Evolutionary conservation across 2,888 invertebrate genomes (phyloP).

Genomic region (Oscheius sp.): DNA sequence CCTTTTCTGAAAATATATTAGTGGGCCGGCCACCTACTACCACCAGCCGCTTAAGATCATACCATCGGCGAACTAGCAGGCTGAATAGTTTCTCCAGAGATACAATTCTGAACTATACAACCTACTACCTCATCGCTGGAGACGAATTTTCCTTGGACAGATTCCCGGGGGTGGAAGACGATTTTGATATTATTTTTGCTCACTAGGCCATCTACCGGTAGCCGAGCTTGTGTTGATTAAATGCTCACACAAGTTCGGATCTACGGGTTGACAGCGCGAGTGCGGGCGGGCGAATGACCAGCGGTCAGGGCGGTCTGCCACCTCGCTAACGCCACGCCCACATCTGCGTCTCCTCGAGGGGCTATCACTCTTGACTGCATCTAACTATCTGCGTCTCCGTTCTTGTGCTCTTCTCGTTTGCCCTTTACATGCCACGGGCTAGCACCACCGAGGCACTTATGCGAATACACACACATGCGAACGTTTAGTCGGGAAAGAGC

Average conservation of each 20-base stretch:
- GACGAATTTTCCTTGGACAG: conserved; percentile 11
- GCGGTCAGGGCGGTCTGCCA: conserved; percentile 31
- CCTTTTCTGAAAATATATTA: conserved; percentile 5
- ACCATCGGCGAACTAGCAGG: conserved; percentile 90
- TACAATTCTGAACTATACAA: conserved; percentile 97
- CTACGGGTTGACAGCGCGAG: conserved; percentile 65
- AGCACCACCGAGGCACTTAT: conserved; percentile 31
- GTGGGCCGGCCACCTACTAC: background rate
- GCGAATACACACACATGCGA: conserved; percentile 27
- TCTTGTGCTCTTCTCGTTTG: conserved; percentile 19
- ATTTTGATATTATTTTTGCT: too few species aligned
- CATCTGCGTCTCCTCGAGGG: conserved; percentile 19
- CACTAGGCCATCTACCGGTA: conserved; percentile 53
- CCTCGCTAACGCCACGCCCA: conserved; percentile 9
- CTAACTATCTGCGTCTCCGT: conserved; percentile 26
- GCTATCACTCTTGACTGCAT: conserved; percentile 10
- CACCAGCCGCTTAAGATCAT: conserved; percentile 12
- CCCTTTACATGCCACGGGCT: conserved; percentile 33
- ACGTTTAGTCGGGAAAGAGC: conserved; percentile 19
- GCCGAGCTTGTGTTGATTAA: conserved; percentile 52
- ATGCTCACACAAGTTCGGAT: conserved; percentile 68
- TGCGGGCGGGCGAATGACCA: conserved; percentile 29
- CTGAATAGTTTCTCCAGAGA: conserved; percentile 89
- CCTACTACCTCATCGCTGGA: conserved; percentile 90
- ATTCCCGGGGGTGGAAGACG: conserved; percentile 13